Evolutionary conservation across 2,113 vertebrate genomes (phyloP).

Genomic region (Spermophilus dauricus): DNA sequence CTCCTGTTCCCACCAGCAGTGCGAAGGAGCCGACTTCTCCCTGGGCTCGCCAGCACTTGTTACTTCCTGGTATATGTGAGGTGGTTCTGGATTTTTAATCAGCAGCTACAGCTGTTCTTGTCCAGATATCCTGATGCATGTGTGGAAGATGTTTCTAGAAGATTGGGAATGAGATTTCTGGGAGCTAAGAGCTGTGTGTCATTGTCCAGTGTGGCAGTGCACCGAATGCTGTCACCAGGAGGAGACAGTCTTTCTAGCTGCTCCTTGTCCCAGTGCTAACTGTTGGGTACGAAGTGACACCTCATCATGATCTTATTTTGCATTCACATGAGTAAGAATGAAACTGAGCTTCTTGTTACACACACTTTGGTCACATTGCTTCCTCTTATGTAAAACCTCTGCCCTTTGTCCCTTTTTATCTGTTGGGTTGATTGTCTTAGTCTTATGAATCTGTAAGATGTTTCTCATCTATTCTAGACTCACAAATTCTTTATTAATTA

Average conservation of each 20-base stretch:
- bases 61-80: not conserved
- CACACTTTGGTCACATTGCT: not conserved
- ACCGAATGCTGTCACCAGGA: not conserved
- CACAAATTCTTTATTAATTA: not conserved
- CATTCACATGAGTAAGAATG: not conserved
- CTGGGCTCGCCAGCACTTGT: not conserved
- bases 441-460: not conserved
- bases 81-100: not conserved
- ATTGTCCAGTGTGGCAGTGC: not conserved
- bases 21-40: not conserved
- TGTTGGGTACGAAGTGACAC: not conserved
- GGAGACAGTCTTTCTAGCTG: not conserved
- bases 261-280: not conserved
- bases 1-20: not conserved
- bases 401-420: not conserved
- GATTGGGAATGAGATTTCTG: not conserved
- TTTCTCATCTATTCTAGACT: not conserved
- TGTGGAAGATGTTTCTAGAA: not conserved
- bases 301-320: conserved; percentile 52
- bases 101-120: not conserved
- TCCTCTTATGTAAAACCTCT: conserved; percentile 22
- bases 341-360: not conserved
- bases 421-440: not conserved
- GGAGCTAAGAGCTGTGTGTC: no score
- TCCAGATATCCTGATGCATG: not conserved